Conservation (phyloP, 2,888 invertebrate species). For the Nomada flava region DNA sequence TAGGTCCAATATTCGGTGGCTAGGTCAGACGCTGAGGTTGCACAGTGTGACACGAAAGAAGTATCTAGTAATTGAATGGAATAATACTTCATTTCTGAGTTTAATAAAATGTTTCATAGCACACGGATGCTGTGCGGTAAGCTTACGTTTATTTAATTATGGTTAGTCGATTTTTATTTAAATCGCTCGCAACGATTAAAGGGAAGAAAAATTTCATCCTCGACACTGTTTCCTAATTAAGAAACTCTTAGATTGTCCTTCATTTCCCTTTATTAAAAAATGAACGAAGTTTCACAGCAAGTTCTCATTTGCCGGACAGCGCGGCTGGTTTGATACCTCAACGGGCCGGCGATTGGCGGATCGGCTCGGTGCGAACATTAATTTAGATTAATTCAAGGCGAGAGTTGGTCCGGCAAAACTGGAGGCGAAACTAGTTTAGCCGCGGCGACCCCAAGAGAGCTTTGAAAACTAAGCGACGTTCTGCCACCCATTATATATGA, state of each 20-base stretch:
- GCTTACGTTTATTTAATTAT: no score
- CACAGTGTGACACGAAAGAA: neutral
- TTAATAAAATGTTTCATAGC: no score
- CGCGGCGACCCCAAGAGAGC: conserved; percentile 59
- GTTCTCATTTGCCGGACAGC: neutral
- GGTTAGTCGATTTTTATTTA: no score
- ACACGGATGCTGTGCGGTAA: no score
- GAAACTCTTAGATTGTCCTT: no score
- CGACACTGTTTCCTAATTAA: no score
- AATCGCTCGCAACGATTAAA: no score
- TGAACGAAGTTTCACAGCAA: neutral
- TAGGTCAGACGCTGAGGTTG: neutral
- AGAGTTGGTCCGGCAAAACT: conserved; percentile 50
- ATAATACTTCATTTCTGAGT: no score
- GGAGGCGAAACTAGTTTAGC: conserved; percentile 66
- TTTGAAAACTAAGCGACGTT: conserved; percentile 63
- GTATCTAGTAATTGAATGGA: no score
- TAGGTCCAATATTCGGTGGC: neutral
- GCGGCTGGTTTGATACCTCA: neutral
- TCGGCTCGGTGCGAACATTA: conserved; percentile 69
- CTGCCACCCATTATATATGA: conserved; percentile 52
- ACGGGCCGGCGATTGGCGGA: conserved; percentile 60
- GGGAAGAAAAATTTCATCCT: no score
- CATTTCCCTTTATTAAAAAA: neutral
- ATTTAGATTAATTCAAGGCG: conserved; percentile 77